phyloP scores from a whole-genome alignment of 2,888 invertebrate species.

The Cyclophora albipunctata region DNA sequence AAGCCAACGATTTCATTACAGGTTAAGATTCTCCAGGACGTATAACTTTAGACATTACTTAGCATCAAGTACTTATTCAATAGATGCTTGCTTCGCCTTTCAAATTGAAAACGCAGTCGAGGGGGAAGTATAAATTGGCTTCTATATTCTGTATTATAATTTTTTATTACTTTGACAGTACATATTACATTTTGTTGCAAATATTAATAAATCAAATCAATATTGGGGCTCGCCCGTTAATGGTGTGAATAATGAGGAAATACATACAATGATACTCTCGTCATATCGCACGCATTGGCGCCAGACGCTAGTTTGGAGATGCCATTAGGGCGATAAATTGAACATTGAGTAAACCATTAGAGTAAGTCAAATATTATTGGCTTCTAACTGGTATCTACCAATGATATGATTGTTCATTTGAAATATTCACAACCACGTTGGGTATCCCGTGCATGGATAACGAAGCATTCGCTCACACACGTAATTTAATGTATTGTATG shows the following conservation, averaged over 20 bases:
- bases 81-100: neutral
- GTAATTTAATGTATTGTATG: conserved; percentile 40
- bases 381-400: conserved; percentile 9
- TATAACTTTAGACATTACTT: no score
- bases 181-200: no score
- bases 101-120: neutral
- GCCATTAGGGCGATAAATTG: conserved; percentile 23
- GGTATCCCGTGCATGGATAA: conserved; percentile 25
- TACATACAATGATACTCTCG: conserved; percentile 21
- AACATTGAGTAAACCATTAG: conserved; percentile 16
- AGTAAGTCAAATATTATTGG: conserved; percentile 15
- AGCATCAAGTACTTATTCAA: neutral
- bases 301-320: conserved; percentile 11
- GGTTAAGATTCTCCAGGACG: no score
- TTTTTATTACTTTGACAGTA: no score
- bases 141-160: no score
- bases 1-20: conserved; percentile 3
- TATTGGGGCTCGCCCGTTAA: conserved; percentile 6
- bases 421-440: conserved; percentile 16
- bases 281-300: conserved; percentile 14
- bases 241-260: conserved; percentile 13
- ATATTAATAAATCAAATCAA: neutral
- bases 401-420: conserved; percentile 19
- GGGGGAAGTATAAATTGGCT: no score
- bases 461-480: conserved; percentile 43